Conservation (phyloP, 1,140 invertebrate species). For the Oreohelix idahoensis region DNA sequence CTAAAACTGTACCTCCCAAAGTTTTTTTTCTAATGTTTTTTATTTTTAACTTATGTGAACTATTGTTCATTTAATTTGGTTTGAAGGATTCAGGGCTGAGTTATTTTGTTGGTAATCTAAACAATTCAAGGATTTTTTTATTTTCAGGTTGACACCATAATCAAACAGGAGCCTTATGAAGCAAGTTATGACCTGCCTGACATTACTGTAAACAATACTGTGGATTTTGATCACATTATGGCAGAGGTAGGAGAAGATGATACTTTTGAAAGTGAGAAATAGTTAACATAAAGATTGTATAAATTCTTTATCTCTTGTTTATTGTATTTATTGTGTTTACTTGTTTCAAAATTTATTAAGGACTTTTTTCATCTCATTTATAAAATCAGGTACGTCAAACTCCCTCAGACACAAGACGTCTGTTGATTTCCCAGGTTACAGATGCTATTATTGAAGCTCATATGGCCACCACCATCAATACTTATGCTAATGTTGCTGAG, state of each 20-base stretch:
- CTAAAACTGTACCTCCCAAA: no score
- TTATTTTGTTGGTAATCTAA: not conserved
- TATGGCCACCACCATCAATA: constrained; percentile 95
- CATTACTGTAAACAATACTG: constrained; percentile 20
- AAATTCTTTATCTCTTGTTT: no score
- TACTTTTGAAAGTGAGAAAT: not conserved
- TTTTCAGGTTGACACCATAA: constrained; percentile 7
- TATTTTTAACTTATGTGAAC: no score
- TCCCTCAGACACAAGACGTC: constrained; percentile 82
- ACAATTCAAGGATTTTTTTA: not conserved
- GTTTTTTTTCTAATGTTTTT: no score
- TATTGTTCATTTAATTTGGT: no score
- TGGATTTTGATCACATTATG: constrained; percentile 54
- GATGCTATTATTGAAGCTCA: constrained; percentile 91
- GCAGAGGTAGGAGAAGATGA: constrained; percentile 41
- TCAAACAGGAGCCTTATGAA: constrained; percentile 21
- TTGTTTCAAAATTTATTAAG: not conserved
- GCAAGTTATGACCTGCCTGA: not conserved
- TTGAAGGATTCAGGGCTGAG: no score
- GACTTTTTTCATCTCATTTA: not conserved
- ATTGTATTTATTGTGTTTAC: not conserved
- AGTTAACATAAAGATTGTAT: not conserved
- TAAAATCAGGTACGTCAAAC: constrained; percentile 77
- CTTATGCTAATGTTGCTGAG: constrained; percentile 87
- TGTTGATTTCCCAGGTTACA: constrained; percentile 66